Conservation (phyloP, 2,113 vertebrate species). For the Anhinga rufa region DNA sequence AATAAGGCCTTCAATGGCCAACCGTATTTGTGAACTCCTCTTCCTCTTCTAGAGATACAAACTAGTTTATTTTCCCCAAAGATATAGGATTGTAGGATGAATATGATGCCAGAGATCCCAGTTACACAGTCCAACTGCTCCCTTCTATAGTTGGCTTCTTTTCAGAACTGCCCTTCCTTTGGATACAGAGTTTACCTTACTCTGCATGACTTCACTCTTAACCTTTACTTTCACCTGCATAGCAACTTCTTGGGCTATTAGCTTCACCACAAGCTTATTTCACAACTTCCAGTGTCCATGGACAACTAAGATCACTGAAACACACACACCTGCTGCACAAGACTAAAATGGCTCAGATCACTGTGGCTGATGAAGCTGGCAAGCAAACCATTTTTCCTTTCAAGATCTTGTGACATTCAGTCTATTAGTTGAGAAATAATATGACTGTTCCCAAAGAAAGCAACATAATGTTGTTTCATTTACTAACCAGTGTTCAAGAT, state of each 20-base stretch:
- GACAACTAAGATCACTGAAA: not conserved
- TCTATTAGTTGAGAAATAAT: not conserved
- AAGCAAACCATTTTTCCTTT: not conserved
- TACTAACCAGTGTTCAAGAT: not conserved
- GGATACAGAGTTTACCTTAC: not conserved
- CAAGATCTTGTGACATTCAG: not conserved
- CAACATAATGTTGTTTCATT: not conserved
- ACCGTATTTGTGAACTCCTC: not conserved
- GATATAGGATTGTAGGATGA: not conserved
- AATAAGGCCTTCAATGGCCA: not conserved
- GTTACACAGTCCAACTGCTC: not conserved
- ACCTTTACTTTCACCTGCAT: not conserved
- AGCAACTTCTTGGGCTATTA: not conserved
- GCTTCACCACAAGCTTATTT: not conserved
- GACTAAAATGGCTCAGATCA: not conserved
- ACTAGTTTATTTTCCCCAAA: not conserved
- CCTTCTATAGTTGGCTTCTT: not conserved
- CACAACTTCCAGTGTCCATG: not conserved
- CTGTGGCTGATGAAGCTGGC: not conserved
- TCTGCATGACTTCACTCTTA: not conserved
- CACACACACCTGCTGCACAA: not conserved
- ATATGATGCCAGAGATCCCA: not conserved
- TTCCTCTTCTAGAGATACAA: not conserved
- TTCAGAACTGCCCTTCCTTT: not conserved
- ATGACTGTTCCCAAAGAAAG: not conserved